Percentiles rank a stretch among this genome's conserved stretches.
Evolutionary conservation across 2,888 invertebrate species (phyloP).

Genomic region (Cyrtodaria siliqua): DNA sequence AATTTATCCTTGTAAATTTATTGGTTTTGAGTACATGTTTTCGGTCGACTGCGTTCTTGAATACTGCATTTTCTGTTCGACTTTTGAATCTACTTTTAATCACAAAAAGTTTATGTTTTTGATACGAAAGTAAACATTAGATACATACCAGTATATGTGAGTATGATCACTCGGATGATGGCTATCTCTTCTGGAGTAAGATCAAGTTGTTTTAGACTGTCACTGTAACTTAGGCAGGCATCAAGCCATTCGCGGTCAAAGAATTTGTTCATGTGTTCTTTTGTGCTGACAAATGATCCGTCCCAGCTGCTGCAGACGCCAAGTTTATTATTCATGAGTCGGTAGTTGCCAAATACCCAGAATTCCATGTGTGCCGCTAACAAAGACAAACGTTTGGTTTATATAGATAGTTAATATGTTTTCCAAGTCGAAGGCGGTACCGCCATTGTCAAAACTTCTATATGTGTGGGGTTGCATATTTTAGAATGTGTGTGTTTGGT

Average conservation of each 20-base stretch:
- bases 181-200: conserved; percentile 63
- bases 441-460: no score
- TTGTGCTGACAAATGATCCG: conserved; percentile 3
- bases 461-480: no score
- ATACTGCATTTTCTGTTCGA: no score
- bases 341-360: conserved; percentile 57
- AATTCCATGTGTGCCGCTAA: conserved; percentile 59
- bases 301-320: conserved; percentile 40
- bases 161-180: conserved; percentile 60
- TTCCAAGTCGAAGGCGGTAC: no score
- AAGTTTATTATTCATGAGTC: conserved; percentile 41
- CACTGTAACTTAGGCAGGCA: conserved; percentile 23
- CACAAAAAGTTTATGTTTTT: no score
- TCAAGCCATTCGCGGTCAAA: conserved; percentile 33
- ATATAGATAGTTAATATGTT: no score
- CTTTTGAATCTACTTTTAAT: no score
- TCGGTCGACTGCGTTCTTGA: no score
- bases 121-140: no score
- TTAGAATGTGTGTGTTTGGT: no score
- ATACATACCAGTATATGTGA: conserved; percentile 66
- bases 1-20: no score
- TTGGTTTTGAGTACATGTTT: no score
- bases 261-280: conserved; percentile 44
- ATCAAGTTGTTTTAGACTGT: conserved; percentile 56
- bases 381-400: conserved; percentile 1